Evolutionary conservation across 2,888 invertebrate genomes (phyloP), one percentile per base, ranked within the genome.

Genomic region (Microctonus hyperodae): DNA sequence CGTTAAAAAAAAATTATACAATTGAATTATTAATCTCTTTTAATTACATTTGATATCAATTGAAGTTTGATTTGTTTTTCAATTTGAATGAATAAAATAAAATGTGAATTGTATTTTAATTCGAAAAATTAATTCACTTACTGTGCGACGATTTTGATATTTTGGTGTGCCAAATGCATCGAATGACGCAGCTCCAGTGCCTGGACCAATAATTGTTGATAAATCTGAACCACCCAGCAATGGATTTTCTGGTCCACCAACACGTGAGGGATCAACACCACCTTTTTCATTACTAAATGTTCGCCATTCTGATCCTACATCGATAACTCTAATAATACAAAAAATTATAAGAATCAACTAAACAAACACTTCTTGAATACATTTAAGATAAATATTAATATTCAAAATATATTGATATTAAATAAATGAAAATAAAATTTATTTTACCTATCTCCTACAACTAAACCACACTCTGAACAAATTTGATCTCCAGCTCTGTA

Each of bases 231-330:
- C 97, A 77, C 94, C 95, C 0, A 99, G 87, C 2, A 99, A 86
- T 0, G 97, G 96, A 86, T 99, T 99, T 87, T 99, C 99, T 0
- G 98, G 96, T 0, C 98, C 98, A 87, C 99, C 99, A 72, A 99
- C 99, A 93, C 99, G 97, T 85, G 97, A 97, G 4, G 98, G 98
- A 85, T 99, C 99, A 0, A 95, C 95, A 9, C 96, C 94, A 63
- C 93, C 92, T 81, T 97, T 98, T 82, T 99, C 99, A 84, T 98
- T 99, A 80, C 97, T 97, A 85, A 99, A 99, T 68, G 98, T 99
- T 83, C 99, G 90, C 99, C 99, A 99, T 85, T 99, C 99, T 3
- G 98, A 98, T 37, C 99, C 98, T n/a, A 99, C 99, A 86, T 99
- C 99, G 73, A 99, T 97, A 0, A 99, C 97, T 82, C 98, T 96